phyloP scores from a whole-genome alignment of 2,113 vertebrate species.

The Festucalex cinctus region DNA sequence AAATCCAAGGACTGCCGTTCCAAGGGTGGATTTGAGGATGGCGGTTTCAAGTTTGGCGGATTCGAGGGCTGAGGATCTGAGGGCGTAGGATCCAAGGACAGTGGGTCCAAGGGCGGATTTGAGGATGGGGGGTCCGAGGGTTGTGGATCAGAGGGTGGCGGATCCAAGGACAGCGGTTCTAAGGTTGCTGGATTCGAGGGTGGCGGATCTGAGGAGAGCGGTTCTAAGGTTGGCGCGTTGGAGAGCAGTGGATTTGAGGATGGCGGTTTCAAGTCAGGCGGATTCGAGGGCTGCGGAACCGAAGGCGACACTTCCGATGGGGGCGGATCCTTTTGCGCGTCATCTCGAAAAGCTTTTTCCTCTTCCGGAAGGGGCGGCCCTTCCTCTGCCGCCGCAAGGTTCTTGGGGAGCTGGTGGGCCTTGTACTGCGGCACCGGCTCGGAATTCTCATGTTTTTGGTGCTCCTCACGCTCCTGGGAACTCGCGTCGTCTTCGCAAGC shows the following conservation, averaged over 20 bases:
- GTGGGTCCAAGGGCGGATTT: background rate
- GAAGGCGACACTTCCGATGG: too few relatives aligned
- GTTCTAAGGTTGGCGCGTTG: too few relatives aligned
- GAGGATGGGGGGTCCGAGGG: background rate
- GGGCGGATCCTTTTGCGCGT: background rate
- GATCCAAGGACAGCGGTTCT: background rate
- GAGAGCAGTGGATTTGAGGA: too few relatives aligned
- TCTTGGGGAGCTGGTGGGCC: slow-evolving; percentile 76
- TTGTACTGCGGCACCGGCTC: slow-evolving; percentile 71
- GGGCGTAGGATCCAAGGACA: background rate
- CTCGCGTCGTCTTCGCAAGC: slow-evolving; percentile 5
- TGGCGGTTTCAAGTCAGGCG: too few relatives aligned
- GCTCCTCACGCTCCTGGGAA: slow-evolving; percentile 57
- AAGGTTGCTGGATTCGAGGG: too few relatives aligned
- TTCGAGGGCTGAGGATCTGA: background rate
- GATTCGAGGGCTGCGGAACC: too few relatives aligned
- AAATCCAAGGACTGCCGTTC: background rate
- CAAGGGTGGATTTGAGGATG: background rate
- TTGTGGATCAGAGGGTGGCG: too few relatives aligned
- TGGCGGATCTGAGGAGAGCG: background rate
- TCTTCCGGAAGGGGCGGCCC: background rate
- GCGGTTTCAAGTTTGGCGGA: background rate
- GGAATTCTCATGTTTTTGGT: slow-evolving; percentile 27
- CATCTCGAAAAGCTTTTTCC: slow-evolving; percentile 5
- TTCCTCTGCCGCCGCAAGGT: slow-evolving; percentile 1